Evolutionary conservation across 2,888 invertebrate species (phyloP).

Genomic region (Agrilus mali): DNA sequence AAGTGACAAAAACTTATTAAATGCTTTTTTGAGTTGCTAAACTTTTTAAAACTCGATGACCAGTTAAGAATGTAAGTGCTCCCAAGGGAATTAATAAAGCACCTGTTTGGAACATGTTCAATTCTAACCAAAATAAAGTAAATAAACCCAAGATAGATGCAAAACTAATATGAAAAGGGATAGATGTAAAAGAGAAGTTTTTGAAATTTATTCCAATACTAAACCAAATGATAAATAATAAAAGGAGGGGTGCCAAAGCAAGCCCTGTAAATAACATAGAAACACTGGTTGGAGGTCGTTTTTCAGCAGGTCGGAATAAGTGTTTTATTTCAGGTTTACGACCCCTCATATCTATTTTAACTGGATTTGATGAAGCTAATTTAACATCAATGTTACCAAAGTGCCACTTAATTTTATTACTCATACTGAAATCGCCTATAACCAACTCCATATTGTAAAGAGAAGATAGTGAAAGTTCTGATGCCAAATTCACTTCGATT

Average conservation of each 20-base stretch:
- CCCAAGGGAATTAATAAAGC: slow-evolving; percentile 79
- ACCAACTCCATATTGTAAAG: slow-evolving; percentile 70
- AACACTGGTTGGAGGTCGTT: slow-evolving; percentile 75
- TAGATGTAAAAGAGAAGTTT: slow-evolving; percentile 70
- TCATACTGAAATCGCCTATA: slow-evolving; percentile 82
- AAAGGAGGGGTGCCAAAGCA: slow-evolving; percentile 66
- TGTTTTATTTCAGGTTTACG: slow-evolving; percentile 56
- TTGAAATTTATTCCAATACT: slow-evolving; percentile 76
- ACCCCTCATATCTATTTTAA: slow-evolving; percentile 27
- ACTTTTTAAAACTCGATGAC: slow-evolving; percentile 78
- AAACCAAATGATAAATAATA: slow-evolving; percentile 77
- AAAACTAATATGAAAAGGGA: slow-evolving; percentile 82
- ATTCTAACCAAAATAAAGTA: slow-evolving; percentile 79
- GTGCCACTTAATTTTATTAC: slow-evolving; percentile 81
- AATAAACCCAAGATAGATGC: slow-evolving; percentile 81
- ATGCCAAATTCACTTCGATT: slow-evolving; percentile 72
- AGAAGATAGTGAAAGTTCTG: slow-evolving; percentile 70
- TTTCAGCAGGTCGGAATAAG: slow-evolving; percentile 83
- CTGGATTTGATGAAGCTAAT: slow-evolving; percentile 35
- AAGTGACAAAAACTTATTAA: too few species aligned
- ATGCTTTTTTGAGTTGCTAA: slow-evolving; percentile 45
- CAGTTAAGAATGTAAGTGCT: slow-evolving; percentile 82
- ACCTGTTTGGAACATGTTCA: slow-evolving; percentile 94
- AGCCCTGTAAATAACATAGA: slow-evolving; percentile 85
- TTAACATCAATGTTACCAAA: slow-evolving; percentile 67